Evolutionary conservation across 2,888 invertebrate genomes (phyloP).

Genomic region (Arrhopalites spinosus): DNA sequence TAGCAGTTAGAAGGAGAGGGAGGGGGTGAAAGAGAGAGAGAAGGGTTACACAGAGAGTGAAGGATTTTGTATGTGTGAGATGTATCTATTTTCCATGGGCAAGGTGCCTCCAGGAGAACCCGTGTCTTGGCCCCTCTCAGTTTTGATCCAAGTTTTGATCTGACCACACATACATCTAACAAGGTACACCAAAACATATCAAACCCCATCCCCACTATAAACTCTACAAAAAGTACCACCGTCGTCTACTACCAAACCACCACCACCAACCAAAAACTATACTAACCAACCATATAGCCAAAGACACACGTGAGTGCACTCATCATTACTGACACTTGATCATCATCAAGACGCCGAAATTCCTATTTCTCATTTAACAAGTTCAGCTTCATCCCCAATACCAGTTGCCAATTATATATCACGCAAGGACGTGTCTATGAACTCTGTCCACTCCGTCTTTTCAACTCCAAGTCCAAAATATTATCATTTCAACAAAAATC

Average conservation of each 20-base stretch:
- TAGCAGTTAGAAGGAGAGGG: conserved; percentile 32
- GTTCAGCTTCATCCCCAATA: not conserved
- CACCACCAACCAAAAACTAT: not conserved
- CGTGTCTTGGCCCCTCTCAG: conserved; percentile 42
- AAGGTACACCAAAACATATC: conserved; percentile 27
- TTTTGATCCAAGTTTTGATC: conserved; percentile 39
- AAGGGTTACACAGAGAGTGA: conserved; percentile 32
- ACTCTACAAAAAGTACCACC: too few relatives aligned
- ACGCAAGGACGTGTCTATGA: not conserved
- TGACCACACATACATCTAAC: conserved; percentile 37
- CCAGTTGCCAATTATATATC: not conserved
- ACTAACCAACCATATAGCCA: not conserved
- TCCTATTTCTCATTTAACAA: not conserved
- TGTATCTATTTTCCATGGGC: conserved; percentile 29
- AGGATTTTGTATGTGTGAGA: not conserved
- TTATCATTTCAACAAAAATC: too few relatives aligned
- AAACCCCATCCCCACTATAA: conserved; percentile 26
- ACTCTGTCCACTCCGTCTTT: too few relatives aligned
- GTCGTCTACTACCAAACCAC: too few relatives aligned
- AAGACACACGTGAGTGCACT: conserved; percentile 18
- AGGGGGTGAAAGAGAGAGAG: conserved; percentile 36
- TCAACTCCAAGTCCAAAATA: too few relatives aligned
- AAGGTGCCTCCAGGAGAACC: conserved; percentile 42
- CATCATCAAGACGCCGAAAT: not conserved
- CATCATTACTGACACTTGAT: conserved; percentile 23